Base-by-base conservation (phyloP, 2,888 invertebrate species). In the Ptilodon capucinus region DNA sequence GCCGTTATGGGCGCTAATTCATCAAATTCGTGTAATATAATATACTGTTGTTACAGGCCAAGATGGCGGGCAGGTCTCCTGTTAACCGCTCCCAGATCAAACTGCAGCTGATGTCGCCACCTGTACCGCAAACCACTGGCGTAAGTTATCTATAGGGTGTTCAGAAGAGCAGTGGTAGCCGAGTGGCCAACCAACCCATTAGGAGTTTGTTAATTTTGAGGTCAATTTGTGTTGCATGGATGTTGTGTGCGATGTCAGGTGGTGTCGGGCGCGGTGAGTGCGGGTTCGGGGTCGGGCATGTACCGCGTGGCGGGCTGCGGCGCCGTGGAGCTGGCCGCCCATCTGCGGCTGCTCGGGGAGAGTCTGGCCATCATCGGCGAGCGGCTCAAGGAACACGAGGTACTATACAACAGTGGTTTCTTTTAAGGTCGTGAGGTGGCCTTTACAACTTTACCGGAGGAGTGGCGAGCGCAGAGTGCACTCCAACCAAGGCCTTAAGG, bases 301-400 rank as follows among this genome's bases (percentile, higher is more conserved):
- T 94, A 92, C 79, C 94, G 94, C 78, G 93, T 94, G 18, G 92
- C 94, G 6, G 95, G 95, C 7, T 96, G 96, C 38, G 94, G 95
- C 46, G 95, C 97, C 0, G 94, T 97, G 0, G 98, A 98, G 81
- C 96, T 97, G 17, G 98, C 98, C 0, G 98, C 98, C 0, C 98
- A 98, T 81, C 92, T 98, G 8, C 96, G 97, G 44, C 91, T 98
- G 47, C 91, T 99, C 11, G 98, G 98, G 0, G 98, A 98, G 83
- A 98, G 97, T 71, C 92, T 99, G 14, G 96, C 96, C 40, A 97
- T 97, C 74, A 98, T 99, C 63, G 98, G 99, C 0, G 97, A 97
- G 80, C 89, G 98, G 32, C 92, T 98, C 4, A 97, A 97, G 79
- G 98, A 98, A 71, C 98, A 98, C 71, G 97, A 97, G 92, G 95